Evolutionary conservation across 2,888 invertebrate species (phyloP), one percentile per base, ranked within the genome.

Genomic region (Calliopum simillimum): DNA sequence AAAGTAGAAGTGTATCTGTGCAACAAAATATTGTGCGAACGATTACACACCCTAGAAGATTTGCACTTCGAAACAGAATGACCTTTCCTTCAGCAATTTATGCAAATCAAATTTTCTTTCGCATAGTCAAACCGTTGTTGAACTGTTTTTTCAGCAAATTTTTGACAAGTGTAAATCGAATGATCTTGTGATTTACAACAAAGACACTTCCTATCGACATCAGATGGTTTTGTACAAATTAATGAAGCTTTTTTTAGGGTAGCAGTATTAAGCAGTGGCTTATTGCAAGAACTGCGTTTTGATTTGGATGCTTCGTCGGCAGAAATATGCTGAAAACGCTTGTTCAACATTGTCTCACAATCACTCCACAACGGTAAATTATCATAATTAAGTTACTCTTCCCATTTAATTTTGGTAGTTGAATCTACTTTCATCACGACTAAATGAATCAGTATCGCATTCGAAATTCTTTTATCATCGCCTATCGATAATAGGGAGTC

Each of bases 361-460:
- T 70, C 70, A 69, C 61, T 55, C 71, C 72, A 75, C 4, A 70
- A 21, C 0, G 71, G 71, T 16, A 74, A 63, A 21, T 71, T 71
- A 16, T 71, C 69, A 14, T 67, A 69, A 33, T 71, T 56, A 2
- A 73, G 64, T 8, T 73, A 49, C 14, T 73, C 68, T 58, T 67
- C 70, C 67, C 71, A 71, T 46, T 67, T 73, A 1, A 67, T 63
- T 23, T 33, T 68, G 16, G 71, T 72, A n/a, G 56, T 58, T 46
- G 71, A 8, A 41, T 69, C 72, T 23, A 74, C 69, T 25, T 73
- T 76, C 13, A 59, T 69, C 65, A 71, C 70, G 3, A 71, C 72
- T n/a, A 75, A 66, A 69, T 76, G 69, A 21, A 72, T 74, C 12
- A 76, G 25, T 5, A 74, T 74, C 2, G 73, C 76, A 21, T 72